These are phyloP conservation scores for Chymomyza caudatula DNA, from an alignment of 2,888 invertebrate genomes.

Conservation along the genomic window DNA sequence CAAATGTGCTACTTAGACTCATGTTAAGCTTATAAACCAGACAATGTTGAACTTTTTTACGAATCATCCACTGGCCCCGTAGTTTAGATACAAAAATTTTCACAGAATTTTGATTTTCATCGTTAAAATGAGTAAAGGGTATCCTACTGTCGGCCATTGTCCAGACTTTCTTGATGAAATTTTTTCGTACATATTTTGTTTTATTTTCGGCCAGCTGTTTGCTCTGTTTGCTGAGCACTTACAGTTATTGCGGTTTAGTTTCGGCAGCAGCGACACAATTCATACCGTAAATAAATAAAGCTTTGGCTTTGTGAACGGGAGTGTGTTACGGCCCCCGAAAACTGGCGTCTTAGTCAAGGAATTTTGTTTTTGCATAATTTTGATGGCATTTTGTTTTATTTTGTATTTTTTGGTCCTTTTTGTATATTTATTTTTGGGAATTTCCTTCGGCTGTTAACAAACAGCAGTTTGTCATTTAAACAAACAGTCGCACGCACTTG, in stretches of 20 bases:
- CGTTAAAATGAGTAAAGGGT: too few relatives aligned
- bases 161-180: too few relatives aligned
- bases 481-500: too few relatives aligned
- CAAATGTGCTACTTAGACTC: too few relatives aligned
- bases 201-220: constrained; percentile 17
- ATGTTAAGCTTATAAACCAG: too few relatives aligned
- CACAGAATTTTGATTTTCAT: too few relatives aligned
- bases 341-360: too few relatives aligned
- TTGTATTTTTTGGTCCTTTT: neutral
- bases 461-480: constrained; percentile 52
- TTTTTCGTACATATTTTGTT: constrained; percentile 35
- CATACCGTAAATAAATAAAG: constrained; percentile 56
- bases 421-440: constrained; percentile 11
- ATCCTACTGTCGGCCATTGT: too few relatives aligned
- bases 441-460: constrained; percentile 40
- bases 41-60: too few relatives aligned
- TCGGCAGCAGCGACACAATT: constrained; percentile 38
- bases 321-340: neutral
- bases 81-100: too few relatives aligned
- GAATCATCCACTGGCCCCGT: too few relatives aligned
- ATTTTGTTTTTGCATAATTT: constrained; percentile 25
- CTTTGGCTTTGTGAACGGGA: neutral
- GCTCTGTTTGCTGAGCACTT: constrained; percentile 65
- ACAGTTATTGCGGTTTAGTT: constrained; percentile 68
- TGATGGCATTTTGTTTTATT: constrained; percentile 32